These are phyloP conservation scores for Scaptomyza reducta DNA, from an alignment of 2,888 invertebrate genomes.

Conservation along the genomic window DNA sequence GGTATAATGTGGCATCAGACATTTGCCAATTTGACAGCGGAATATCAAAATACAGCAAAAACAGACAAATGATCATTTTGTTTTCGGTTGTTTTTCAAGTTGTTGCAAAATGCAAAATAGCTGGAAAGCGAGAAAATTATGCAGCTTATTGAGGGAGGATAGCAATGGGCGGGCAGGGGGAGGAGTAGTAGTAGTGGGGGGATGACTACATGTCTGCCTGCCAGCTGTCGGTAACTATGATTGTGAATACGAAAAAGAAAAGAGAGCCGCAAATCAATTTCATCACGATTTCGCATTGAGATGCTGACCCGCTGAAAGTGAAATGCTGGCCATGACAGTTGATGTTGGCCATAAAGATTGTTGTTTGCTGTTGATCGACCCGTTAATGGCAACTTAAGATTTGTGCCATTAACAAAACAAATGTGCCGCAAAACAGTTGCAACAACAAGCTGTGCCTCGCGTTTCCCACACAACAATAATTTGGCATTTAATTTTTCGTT, in stretches of 20 bases:
- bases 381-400: conserved; percentile 77
- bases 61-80: conserved; percentile 65
- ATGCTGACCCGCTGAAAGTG: conserved; percentile 72
- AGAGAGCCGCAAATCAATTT: conserved; percentile 78
- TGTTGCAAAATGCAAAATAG: conserved; percentile 69
- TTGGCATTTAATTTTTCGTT: conserved; percentile 51
- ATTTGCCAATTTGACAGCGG: conserved; percentile 73
- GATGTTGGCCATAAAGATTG: conserved; percentile 42
- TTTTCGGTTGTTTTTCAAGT: conserved; percentile 23
- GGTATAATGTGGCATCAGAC: conserved; percentile 27
- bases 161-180: neutral
- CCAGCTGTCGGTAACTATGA: conserved; percentile 63
- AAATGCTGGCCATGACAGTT: conserved; percentile 73
- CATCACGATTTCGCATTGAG: conserved; percentile 80
- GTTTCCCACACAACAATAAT: conserved; percentile 48
- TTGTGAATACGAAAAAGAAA: conserved; percentile 42
- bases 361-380: conserved; percentile 23
- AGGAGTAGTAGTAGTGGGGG: neutral
- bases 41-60: conserved; percentile 62
- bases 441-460: neutral
- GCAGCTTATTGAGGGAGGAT: conserved; percentile 26
- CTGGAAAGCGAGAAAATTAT: conserved; percentile 73
- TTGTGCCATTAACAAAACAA: conserved; percentile 70
- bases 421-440: conserved; percentile 37
- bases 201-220: conserved; percentile 18